Evolutionary conservation across 2,113 vertebrate genomes (phyloP).

Genomic region (Proteles cristata): DNA sequence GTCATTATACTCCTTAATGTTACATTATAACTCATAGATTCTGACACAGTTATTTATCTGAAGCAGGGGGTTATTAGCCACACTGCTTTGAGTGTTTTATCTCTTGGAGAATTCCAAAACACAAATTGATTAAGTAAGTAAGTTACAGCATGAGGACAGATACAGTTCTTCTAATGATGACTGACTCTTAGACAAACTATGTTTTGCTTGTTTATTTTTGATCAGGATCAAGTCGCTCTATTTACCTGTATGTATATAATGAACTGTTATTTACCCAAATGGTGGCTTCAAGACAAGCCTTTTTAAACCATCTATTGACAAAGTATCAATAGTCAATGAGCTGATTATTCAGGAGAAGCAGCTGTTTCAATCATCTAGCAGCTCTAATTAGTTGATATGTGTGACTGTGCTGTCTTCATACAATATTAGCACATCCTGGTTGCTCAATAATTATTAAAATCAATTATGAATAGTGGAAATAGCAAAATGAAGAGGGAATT

Average conservation of each 20-base stretch:
- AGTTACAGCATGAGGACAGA: neutral
- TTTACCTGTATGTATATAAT: neutral
- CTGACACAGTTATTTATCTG: constrained; percentile 69
- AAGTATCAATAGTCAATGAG: neutral
- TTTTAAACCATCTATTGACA: neutral
- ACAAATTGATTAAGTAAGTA: constrained; percentile 37
- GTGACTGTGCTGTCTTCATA: constrained; percentile 30
- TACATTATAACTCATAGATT: constrained; percentile 66
- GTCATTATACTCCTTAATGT: constrained; percentile 71
- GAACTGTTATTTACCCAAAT: neutral
- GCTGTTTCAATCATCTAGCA: constrained; percentile 49
- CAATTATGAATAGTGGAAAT: constrained; percentile 1
- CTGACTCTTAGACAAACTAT: neutral
- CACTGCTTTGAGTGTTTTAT: constrained; percentile 43
- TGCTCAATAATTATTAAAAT: constrained; percentile 57
- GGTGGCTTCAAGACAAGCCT: neutral
- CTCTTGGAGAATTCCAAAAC: constrained; percentile 29
- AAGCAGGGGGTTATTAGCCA: constrained; percentile 53
- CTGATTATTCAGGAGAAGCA: constrained; percentile 38
- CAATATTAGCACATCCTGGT: constrained; percentile 29
- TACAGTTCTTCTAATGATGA: neutral
- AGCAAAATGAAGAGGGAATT: constrained; percentile 35
- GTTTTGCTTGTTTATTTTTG: neutral
- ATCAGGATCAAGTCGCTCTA: neutral
- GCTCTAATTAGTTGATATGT: constrained; percentile 20